phyloP scores from a whole-genome alignment of 2,797 vertebrate genomes.

The Champsocephalus esox region DNA sequence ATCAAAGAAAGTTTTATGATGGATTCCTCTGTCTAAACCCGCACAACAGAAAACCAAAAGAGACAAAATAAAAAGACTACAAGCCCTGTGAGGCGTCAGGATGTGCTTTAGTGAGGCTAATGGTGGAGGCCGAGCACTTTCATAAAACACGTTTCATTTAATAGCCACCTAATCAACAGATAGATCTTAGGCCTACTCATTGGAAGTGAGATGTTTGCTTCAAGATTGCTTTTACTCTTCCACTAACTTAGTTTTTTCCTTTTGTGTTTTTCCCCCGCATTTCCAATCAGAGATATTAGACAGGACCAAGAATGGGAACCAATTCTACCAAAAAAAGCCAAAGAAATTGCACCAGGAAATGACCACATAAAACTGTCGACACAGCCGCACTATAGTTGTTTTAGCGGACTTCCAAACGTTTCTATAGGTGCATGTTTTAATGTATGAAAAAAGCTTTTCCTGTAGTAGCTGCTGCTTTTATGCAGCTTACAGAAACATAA shows the following conservation, averaged over 20 bases:
- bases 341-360: too few relatives aligned
- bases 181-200: background rate
- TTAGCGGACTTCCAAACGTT: background rate
- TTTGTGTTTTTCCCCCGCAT: background rate
- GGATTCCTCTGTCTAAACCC: slow-evolving; percentile 13
- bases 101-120: background rate
- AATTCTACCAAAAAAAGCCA: background rate
- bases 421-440: background rate
- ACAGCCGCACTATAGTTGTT: background rate
- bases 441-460: background rate
- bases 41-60: background rate
- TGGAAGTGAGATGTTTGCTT: background rate
- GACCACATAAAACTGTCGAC: background rate
- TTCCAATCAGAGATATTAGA: background rate
- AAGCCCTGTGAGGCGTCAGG: background rate
- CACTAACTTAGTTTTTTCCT: background rate
- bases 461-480: background rate
- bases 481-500: background rate
- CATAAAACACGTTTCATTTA: background rate
- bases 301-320: too few relatives aligned
- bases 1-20: slow-evolving; percentile 23
- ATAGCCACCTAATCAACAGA: background rate
- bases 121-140: background rate
- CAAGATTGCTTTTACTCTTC: background rate
- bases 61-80: background rate